These are phyloP conservation scores for Athene cunicularia DNA, from an alignment of 2,113 vertebrate species.

Conservation along the genomic window DNA sequence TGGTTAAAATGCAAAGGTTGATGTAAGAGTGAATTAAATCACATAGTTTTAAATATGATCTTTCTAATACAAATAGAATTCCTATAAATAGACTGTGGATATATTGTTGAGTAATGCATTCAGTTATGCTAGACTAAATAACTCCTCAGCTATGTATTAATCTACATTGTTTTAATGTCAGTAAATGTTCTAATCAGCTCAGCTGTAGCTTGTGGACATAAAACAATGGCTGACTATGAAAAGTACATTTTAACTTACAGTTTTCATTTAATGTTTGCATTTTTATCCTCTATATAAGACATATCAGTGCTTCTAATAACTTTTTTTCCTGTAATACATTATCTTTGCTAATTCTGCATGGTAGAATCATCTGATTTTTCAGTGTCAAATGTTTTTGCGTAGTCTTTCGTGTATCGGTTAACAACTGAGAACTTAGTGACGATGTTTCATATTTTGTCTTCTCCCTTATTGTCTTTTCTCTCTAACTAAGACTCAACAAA, in stretches of 20 bases:
- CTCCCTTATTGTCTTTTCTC: neutral
- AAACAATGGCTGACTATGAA: neutral
- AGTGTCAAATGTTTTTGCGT: neutral
- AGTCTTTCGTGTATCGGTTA: conserved; percentile 4
- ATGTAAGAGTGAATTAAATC: conserved; percentile 48
- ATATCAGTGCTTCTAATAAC: neutral
- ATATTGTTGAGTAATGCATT: neutral
- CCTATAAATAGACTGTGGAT: conserved; percentile 59
- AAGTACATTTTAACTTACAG: conserved; percentile 28
- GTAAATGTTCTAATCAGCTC: conserved; percentile 46
- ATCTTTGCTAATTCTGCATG: neutral
- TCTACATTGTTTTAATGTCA: conserved; percentile 58
- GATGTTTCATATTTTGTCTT: conserved; percentile 8
- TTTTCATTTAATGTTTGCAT: neutral
- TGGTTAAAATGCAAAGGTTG: conserved; percentile 50
- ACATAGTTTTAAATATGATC: conserved; percentile 42
- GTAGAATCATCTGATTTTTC: conserved; percentile 1
- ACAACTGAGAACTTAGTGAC: neutral
- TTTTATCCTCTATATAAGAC: neutral
- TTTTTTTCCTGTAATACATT: neutral
- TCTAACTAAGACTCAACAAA: conserved; percentile 2
- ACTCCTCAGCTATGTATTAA: conserved; percentile 2
- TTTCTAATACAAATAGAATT: conserved; percentile 28
- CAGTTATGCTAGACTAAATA: conserved; percentile 51
- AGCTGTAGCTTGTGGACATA: conserved; percentile 47